Evolutionary conservation across 2,797 vertebrate species (phyloP), one percentile per base, ranked within the genome.

Genomic region (Dipus sagitta): DNA sequence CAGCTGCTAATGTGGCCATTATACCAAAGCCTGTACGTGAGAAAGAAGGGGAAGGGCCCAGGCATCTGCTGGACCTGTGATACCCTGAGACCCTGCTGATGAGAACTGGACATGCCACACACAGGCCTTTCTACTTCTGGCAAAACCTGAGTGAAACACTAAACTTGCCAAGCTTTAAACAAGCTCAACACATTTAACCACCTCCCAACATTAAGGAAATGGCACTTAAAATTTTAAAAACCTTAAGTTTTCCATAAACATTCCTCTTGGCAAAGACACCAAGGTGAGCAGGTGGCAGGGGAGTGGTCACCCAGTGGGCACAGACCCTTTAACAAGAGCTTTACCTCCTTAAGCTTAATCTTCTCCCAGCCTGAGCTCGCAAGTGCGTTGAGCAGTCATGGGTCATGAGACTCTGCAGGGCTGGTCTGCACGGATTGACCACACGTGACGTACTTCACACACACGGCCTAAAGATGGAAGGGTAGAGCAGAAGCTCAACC

Each of bases 361-460:
- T 17, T 62, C 60, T 62, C 60, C 15, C 60, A 62, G 4, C 5
- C 30, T 54, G 52, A 17, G 11, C 32, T 23, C 38, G 20, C 7
- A 38, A 65, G 21, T 28, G 0, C 2, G 18, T 2, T 3, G 47
- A 42, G 70, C 9, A 24, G 58, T 12, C 18, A 1, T 9, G 75
- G 32, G 30, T 60, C 54, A 11, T 6, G 77, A 68, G 54, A 58
- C 64, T 62, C 68, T 64, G 24, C 47, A 11, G 78, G 4, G 30
- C 62, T 65, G 34, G 28, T 58, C 68, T 90, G 18, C 0, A 0
- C 28, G 42, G 30, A 82, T 47, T 26, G 34, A 47, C n/a, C 52
- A 20, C 9, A 21, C 9, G 68, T 86, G 30, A 67, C 21, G 26
- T 47, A 21, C 65, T 23, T 52, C 28, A 38, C 62, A 30, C 28